A percentile compares a stretch with the other conserved stretches of the same genome.
These are phyloP conservation scores for Cassiopea andromeda DNA, from an alignment of 30 jellyfish, hydroid and myxozoan species.

Conservation along the genomic window DNA sequence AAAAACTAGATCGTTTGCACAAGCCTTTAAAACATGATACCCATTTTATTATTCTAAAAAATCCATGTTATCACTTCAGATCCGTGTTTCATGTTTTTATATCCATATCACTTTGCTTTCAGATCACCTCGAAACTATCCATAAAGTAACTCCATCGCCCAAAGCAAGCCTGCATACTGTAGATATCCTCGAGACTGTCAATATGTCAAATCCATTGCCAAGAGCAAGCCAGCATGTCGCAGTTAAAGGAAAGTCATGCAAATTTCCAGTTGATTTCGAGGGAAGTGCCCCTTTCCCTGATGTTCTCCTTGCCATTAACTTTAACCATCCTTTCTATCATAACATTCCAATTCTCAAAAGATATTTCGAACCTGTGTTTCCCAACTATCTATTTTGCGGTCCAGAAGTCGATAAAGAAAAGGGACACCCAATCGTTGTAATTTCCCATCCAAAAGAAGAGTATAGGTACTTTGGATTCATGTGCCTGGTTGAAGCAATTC, in stretches of 20 bases:
- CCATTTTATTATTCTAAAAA: too few relatives aligned
- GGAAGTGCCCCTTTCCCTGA: constrained; percentile 25
- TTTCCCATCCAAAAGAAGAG: constrained; percentile 21
- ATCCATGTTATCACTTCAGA: too few relatives aligned
- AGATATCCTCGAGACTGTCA: too few relatives aligned
- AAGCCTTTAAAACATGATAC: too few relatives aligned
- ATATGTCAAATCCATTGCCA: too few relatives aligned
- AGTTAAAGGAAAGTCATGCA: not conserved
- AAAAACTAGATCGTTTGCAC: too few relatives aligned
- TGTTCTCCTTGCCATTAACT: constrained; percentile 69
- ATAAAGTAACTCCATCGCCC: too few relatives aligned
- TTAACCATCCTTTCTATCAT: constrained; percentile 67
- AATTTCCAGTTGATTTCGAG: not conserved
- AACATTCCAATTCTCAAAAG: constrained; percentile 34
- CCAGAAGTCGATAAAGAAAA: constrained; percentile 41
- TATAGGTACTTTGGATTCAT: constrained; percentile 69
- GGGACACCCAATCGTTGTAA: not conserved
- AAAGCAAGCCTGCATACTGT: too few relatives aligned
- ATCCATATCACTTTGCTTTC: too few relatives aligned
- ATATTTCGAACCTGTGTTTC: constrained; percentile 49
- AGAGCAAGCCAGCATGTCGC: too few relatives aligned
- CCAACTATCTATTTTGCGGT: constrained; percentile 69
- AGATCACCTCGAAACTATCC: too few relatives aligned
- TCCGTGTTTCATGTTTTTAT: too few relatives aligned
- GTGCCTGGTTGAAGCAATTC: constrained; percentile 71